A percentile compares a stretch with the other conserved stretches of the same genome.
These are phyloP conservation scores for Sceloporus undulatus DNA, from an alignment of 2,113 vertebrate genomes.

Conservation along the genomic window DNA sequence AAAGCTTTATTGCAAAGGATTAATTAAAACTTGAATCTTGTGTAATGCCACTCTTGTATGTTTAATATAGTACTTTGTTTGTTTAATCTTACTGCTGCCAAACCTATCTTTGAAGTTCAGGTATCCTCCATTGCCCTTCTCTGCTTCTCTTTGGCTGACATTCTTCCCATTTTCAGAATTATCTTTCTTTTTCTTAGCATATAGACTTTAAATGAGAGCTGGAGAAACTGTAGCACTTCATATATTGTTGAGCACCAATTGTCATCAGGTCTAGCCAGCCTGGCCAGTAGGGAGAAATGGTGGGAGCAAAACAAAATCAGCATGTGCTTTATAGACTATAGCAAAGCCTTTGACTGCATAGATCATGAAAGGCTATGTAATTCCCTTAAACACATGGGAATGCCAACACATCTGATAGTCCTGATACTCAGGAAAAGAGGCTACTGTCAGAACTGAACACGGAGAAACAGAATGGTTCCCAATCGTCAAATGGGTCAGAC, in stretches of 20 bases:
- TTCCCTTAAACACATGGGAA: too few relatives aligned
- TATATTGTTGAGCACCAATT: background rate
- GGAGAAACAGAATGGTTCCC: too few relatives aligned
- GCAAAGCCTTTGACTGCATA: too few relatives aligned
- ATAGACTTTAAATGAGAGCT: background rate
- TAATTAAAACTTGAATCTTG: background rate
- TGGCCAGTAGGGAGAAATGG: background rate
- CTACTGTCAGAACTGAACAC: too few relatives aligned
- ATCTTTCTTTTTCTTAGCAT: background rate
- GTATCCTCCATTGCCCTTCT: background rate
- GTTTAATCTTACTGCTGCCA: background rate
- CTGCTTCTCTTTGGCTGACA: background rate
- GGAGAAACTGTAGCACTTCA: background rate
- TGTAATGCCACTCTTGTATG: background rate
- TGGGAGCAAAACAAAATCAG: too few relatives aligned
- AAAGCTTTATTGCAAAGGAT: slow-evolving; percentile 28
- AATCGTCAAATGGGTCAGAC: too few relatives aligned
- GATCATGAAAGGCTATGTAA: too few relatives aligned
- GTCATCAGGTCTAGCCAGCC: background rate
- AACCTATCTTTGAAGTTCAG: background rate
- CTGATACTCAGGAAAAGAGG: too few relatives aligned
- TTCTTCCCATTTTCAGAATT: background rate
- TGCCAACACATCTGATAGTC: too few relatives aligned
- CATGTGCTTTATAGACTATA: too few relatives aligned
- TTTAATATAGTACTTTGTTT: background rate